A percentile compares a stretch with the other conserved stretches of the same genome.
Conservation (phyloP, 2,113 vertebrate genomes). For the Coptodon rendalli region DNA sequence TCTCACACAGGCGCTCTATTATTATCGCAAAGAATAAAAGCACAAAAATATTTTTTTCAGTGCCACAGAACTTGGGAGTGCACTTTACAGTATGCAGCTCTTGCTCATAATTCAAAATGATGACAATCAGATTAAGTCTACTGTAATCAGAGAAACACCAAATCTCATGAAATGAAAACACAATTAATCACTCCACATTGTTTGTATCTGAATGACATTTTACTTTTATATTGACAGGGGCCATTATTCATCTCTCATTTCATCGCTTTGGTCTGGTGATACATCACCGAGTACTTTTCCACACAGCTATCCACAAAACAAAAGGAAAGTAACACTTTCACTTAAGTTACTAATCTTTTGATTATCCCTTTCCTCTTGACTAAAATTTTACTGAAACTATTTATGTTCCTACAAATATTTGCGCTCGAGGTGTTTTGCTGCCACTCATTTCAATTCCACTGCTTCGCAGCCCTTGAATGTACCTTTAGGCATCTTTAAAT, state of each 20-base stretch:
- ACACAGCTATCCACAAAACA: background rate
- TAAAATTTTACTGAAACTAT: background rate
- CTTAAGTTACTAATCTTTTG: background rate
- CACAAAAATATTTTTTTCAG: background rate
- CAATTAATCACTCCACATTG: slow-evolving; percentile 34
- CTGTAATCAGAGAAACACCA: slow-evolving; percentile 19
- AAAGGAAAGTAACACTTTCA: background rate
- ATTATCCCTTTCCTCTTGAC: background rate
- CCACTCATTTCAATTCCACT: background rate
- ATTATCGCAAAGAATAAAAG: background rate
- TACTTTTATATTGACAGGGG: slow-evolving; percentile 5
- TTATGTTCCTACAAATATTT: background rate
- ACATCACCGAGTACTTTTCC: background rate
- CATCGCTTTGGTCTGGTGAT: slow-evolving; percentile 15
- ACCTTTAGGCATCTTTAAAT: slow-evolving; percentile 8
- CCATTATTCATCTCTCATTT: slow-evolving; percentile 20
- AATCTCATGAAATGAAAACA: slow-evolving; percentile 37
- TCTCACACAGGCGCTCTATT: background rate
- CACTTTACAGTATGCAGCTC: background rate
- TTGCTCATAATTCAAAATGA: slow-evolving; percentile 39
- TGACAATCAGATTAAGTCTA: slow-evolving; percentile 16
- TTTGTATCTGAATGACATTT: background rate
- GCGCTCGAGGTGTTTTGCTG: background rate
- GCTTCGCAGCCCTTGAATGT: background rate
- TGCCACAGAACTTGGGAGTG: background rate